These are phyloP conservation scores for Melolontha melolontha DNA, from an alignment of 2,888 invertebrate genomes.

Conservation along the genomic window DNA sequence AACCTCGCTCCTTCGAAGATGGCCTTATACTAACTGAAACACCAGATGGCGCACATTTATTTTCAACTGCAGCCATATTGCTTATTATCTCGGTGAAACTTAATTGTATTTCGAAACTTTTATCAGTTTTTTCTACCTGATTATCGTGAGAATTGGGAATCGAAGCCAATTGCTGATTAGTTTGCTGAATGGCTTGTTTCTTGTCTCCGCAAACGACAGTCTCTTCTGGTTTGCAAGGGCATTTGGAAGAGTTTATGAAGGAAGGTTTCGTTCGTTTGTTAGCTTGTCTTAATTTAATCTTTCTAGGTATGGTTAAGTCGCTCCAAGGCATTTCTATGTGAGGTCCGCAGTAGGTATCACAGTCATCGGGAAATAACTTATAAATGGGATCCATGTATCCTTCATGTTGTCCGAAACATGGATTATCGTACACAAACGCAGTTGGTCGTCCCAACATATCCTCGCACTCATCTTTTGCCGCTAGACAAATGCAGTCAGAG, in stretches of 20 bases:
- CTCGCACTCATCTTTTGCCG: conserved; percentile 2
- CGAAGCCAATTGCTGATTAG: not conserved
- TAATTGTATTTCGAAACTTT: conserved; percentile 30
- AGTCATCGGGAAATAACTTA: conserved; percentile 41
- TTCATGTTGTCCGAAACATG: conserved; percentile 39
- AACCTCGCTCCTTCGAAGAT: not conserved
- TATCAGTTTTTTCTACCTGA: conserved; percentile 8
- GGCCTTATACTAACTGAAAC: not conserved
- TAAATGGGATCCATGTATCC: conserved; percentile 46
- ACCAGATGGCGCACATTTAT: conserved; percentile 4
- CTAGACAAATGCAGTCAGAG: conserved; percentile 9
- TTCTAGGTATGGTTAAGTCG: conserved; percentile 46
- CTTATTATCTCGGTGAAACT: conserved; percentile 31
- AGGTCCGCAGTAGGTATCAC: conserved; percentile 43
- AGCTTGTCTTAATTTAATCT: conserved; percentile 39
- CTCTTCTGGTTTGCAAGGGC: not conserved
- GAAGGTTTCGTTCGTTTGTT: conserved; percentile 18
- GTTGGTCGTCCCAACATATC: conserved; percentile 18
- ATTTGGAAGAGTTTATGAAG: not conserved
- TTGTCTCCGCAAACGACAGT: conserved; percentile 16
- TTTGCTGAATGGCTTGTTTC: not conserved
- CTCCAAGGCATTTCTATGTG: conserved; percentile 50
- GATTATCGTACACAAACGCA: conserved; percentile 25
- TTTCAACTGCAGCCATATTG: not conserved
- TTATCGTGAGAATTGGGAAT: not conserved